Conservation (phyloP, 2,797 vertebrate genomes). For the Dromococcyx pavoninus region DNA sequence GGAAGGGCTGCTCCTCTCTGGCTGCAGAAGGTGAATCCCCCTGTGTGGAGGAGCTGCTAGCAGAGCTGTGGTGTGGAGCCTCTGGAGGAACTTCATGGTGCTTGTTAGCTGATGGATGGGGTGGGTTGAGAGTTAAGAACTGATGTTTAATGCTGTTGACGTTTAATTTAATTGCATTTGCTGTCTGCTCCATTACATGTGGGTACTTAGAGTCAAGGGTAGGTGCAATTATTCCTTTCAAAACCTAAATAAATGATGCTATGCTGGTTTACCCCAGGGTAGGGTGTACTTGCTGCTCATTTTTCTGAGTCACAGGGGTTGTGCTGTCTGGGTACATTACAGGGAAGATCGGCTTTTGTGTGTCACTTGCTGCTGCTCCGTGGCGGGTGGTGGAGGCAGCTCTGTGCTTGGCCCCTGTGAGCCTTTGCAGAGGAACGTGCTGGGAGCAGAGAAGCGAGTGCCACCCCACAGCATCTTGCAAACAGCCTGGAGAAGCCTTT, state of each 20-base stretch:
- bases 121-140: conserved; percentile 31
- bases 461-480: background rate
- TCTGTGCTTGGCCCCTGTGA: background rate
- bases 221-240: conserved; percentile 60
- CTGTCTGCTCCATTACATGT: conserved; percentile 23
- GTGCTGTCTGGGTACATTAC: background rate
- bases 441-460: background rate
- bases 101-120: conserved; percentile 42
- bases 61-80: background rate
- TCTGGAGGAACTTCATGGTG: background rate
- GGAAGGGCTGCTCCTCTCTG: background rate
- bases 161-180: conserved; percentile 48
- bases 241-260: conserved; percentile 39
- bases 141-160: conserved; percentile 55
- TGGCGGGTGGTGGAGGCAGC: background rate
- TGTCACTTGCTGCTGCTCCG: background rate
- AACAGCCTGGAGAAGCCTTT: background rate
- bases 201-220: conserved; percentile 34
- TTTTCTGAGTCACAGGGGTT: conserved; percentile 3
- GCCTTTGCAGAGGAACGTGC: background rate
- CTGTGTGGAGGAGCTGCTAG: background rate
- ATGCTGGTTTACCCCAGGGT: conserved; percentile 12
- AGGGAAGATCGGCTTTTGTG: background rate
- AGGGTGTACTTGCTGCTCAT: conserved; percentile 10
- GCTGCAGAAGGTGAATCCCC: background rate